Base-by-base conservation (phyloP, 2,113 vertebrate genomes). In the Telmatochromis bifrenatus region DNA sequence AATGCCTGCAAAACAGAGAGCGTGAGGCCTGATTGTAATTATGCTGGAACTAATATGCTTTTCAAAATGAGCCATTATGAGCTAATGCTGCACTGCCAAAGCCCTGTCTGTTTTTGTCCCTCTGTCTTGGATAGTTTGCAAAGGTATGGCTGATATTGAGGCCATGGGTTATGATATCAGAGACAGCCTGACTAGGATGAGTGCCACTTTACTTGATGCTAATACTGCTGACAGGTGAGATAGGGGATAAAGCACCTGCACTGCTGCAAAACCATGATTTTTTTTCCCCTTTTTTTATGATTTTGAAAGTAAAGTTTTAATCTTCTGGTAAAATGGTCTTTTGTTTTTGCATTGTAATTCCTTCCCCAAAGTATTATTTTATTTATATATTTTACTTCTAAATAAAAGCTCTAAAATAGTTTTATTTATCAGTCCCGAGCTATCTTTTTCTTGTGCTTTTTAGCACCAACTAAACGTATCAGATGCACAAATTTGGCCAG, bases 31-130 rank as follows among this genome's bases (percentile, higher is more conserved):
- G 96, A 96, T 97, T 96, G 96, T 97, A 96, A 97, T 97, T 97
- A 97, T 96, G 95, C 96, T 97, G 96, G 96, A 97, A 97, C 96
- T 97, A 97, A 97, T 96, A 96, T 95, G 96, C 96, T 97, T 97
- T 96, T 96, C 95, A 96, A 96, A 97, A 97, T 95, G 95, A 96
- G 96, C 95, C 96, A 96, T 97, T 97, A 97, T 96, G 96, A 96
- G 95, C 96, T 96, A 96, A 96, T 96, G 95, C 96, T 93, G 94
- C 94, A 90, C 94, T 95, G 96, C 94, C 94, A 96, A 95, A 96
- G 94, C 95, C 93, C 94, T 91, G 95, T 95, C 94, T 96, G 95
- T 95, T 96, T 96, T 96, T 95, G 95, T 96, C 94, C 95, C 92
- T 91, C 88, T 94, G 95, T 95, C 93, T 96, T 88, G 94, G 90